These are phyloP conservation scores for Polymixis lichenea DNA, from an alignment of 2,888 invertebrate species.

Conservation along the genomic window DNA sequence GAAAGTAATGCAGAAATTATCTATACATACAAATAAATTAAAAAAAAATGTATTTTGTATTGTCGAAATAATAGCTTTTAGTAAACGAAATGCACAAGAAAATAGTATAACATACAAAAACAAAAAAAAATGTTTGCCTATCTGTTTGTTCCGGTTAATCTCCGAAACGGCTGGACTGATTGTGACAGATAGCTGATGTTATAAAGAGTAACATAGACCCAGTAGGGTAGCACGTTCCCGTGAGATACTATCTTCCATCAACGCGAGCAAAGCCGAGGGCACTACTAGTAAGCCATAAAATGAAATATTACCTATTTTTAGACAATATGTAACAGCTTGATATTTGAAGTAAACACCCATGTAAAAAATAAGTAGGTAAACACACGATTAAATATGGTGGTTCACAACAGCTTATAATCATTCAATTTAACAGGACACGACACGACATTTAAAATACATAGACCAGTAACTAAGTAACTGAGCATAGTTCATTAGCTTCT, in stretches of 20 bases:
- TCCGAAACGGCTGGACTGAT: background rate
- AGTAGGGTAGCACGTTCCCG: no score
- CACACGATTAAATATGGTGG: background rate
- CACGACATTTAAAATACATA: conserved; percentile 19
- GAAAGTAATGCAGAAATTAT: no score
- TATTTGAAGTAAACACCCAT: background rate
- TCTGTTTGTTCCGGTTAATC: background rate
- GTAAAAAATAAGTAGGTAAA: conserved; percentile 1
- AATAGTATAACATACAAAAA: no score
- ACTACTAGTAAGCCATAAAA: no score
- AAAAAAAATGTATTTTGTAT: no score
- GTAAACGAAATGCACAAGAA: background rate
- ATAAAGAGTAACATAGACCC: background rate
- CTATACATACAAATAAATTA: no score
- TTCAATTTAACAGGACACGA: conserved; percentile 20
- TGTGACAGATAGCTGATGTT: background rate
- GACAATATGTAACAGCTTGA: no score
- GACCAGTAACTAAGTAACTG: conserved; percentile 1
- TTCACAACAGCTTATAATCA: conserved; percentile 31
- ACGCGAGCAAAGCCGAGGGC: no score
- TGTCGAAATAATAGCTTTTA: background rate
- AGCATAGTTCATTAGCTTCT: conserved; percentile 43
- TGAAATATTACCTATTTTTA: no score
- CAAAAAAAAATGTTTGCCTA: background rate
- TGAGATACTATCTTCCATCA: no score